Evolutionary conservation across 2,888 invertebrate species (phyloP).

Genomic region (Papilio demoleus): DNA sequence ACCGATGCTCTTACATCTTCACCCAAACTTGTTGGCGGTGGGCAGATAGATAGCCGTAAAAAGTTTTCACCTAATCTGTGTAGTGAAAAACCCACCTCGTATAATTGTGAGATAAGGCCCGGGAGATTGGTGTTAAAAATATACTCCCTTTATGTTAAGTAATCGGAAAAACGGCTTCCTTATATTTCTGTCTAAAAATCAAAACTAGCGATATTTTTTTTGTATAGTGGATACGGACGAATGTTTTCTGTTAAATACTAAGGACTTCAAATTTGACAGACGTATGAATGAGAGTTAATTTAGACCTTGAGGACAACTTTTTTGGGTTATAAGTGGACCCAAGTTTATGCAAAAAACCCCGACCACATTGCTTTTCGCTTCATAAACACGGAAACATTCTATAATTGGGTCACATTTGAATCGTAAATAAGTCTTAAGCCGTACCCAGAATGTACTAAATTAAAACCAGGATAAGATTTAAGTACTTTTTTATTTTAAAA

Average conservation of each 20-base stretch:
- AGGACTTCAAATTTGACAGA: background rate
- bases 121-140: background rate
- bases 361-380: background rate
- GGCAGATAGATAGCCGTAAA: no score
- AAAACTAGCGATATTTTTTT: background rate
- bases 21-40: no score
- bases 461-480: constrained; percentile 26
- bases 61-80: no score
- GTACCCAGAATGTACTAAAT: background rate
- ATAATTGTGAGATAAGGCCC: no score
- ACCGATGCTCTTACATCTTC: no score
- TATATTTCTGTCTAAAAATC: background rate
- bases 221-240: background rate
- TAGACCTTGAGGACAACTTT: background rate
- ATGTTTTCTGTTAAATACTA: background rate
- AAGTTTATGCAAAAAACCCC: background rate
- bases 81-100: no score
- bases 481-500: constrained; percentile 1
- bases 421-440: background rate
- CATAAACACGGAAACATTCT: background rate
- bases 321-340: no score
- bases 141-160: background rate
- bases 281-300: background rate
- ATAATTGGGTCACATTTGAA: background rate
- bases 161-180: background rate